A percentile compares a stretch with the other conserved stretches of the same genome.
Conservation (phyloP, 1,140 invertebrate species). For the Hyphantria cunea region DNA sequence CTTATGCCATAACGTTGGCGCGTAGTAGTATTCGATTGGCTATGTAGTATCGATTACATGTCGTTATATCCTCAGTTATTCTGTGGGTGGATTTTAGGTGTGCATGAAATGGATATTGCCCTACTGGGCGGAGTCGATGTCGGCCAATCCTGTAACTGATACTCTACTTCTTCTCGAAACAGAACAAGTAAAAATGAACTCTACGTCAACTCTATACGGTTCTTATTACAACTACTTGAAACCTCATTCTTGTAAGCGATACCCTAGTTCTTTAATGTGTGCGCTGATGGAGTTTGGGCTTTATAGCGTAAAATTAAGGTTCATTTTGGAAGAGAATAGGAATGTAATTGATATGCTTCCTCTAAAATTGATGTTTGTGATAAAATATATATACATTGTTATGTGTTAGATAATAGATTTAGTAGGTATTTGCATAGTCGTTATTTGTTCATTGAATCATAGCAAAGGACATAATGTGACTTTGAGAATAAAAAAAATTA, state of each 20-base stretch:
- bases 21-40: constrained; percentile 30
- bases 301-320: constrained; percentile 34
- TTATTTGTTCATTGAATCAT: too few relatives aligned
- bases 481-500: too few relatives aligned
- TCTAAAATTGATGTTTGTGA: constrained; percentile 50
- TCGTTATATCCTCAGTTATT: constrained; percentile 35
- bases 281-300: constrained; percentile 29
- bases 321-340: constrained; percentile 26
- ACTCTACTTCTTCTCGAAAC: constrained; percentile 65
- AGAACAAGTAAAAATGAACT: constrained; percentile 36
- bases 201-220: constrained; percentile 34
- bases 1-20: constrained; percentile 7
- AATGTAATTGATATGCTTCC: constrained; percentile 67
- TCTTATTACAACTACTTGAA: constrained; percentile 32
- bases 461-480: too few relatives aligned
- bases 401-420: too few relatives aligned
- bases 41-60: constrained; percentile 45
- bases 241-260: constrained; percentile 64
- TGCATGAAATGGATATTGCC: constrained; percentile 55
- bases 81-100: constrained; percentile 60
- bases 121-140: constrained; percentile 62
- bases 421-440: too few relatives aligned
- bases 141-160: constrained; percentile 79
- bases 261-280: constrained; percentile 58
- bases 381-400: constrained; percentile 32